These are phyloP conservation scores for Pteronotus mesoamericanus DNA, from an alignment of 2,797 vertebrate genomes.

Conservation along the genomic window DNA sequence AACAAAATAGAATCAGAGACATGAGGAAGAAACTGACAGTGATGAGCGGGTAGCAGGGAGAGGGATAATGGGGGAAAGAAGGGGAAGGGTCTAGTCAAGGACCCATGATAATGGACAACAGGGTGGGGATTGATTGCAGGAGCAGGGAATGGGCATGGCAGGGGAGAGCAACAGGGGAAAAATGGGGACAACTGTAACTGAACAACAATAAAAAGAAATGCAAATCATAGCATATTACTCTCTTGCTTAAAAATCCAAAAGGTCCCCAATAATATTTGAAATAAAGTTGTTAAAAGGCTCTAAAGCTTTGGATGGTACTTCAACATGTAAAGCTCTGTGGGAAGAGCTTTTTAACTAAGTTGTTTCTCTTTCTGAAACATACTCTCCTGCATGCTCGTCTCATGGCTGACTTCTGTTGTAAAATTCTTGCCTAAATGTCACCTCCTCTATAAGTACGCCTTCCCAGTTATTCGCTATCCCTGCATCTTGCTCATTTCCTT, in stretches of 20 bases:
- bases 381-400: background rate
- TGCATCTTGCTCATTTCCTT: slow-evolving; percentile 1
- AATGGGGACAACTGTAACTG: no score
- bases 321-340: background rate
- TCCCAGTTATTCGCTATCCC: background rate
- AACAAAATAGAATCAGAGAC: no score
- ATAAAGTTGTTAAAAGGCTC: background rate
- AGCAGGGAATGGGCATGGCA: no score
- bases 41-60: no score
- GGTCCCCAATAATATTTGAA: background rate
- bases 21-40: no score
- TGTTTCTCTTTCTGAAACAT: background rate
- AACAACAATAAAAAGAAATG: no score
- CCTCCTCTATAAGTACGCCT: background rate
- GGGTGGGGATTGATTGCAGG: no score
- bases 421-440: background rate
- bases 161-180: no score
- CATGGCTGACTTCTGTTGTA: background rate
- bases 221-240: background rate
- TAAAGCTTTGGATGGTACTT: background rate
- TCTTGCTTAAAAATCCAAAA: background rate
- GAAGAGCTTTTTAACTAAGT: background rate
- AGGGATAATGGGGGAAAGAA: no score
- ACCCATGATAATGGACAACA: no score
- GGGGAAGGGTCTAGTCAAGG: no score